Conservation (phyloP, 2,888 invertebrate species). For the Ochropleura plecta region DNA sequence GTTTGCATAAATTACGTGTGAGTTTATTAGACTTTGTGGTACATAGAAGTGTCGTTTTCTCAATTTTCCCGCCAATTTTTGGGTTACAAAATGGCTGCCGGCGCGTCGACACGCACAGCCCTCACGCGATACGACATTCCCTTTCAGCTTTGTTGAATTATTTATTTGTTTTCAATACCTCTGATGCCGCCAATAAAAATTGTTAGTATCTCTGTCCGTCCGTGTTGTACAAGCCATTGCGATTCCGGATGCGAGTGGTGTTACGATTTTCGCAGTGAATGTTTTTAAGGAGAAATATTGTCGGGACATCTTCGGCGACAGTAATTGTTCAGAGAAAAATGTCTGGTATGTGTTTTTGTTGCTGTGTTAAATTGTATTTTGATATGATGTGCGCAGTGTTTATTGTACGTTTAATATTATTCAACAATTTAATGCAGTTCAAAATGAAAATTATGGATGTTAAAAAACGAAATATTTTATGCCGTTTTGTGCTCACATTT, state of each 20-base stretch:
- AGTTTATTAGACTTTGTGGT: conserved; percentile 71
- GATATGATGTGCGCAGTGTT: conserved; percentile 14
- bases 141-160: conserved; percentile 73
- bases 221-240: conserved; percentile 52
- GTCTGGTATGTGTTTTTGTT: conserved; percentile 25
- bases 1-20: conserved; percentile 82
- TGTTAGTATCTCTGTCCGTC: conserved; percentile 73
- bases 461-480: too few relatives aligned
- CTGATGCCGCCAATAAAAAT: conserved; percentile 71
- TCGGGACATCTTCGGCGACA: conserved; percentile 17
- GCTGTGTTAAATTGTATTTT: conserved; percentile 39
- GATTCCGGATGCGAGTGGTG: conserved; percentile 61
- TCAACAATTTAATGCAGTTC: background rate
- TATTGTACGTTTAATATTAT: background rate
- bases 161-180: conserved; percentile 75
- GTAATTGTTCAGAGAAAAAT: conserved; percentile 45
- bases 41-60: conserved; percentile 86
- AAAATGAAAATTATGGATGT: background rate
- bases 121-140: conserved; percentile 78
- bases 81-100: conserved; percentile 85
- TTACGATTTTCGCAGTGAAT: conserved; percentile 59
- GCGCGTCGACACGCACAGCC: conserved; percentile 70
- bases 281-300: conserved; percentile 47
- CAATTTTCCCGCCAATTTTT: conserved; percentile 88
- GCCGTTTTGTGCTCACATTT: too few relatives aligned